Base-by-base conservation (phyloP, 2,888 invertebrate genomes). In the Metopia argyrocephala region DNA sequence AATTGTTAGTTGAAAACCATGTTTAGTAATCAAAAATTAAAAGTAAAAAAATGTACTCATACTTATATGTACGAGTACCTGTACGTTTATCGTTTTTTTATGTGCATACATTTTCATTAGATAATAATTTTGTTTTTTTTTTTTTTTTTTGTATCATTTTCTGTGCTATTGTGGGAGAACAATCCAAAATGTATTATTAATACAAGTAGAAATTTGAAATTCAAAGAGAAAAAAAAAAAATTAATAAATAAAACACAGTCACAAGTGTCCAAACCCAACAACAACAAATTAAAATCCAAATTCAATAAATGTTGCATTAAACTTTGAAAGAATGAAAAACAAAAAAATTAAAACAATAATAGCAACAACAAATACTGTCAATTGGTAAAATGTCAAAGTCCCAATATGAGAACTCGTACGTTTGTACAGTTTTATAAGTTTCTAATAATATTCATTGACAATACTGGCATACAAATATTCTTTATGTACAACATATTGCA, bases 311-410 rank as follows among this genome's bases (percentile, higher is more conserved):
- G 64, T 73, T 73, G 46, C 23, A 66, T 74, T 64, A 79, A 75
- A 27, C 57, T 69, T 70, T 59, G 57, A 69, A 50, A 79, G 46
- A 65, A 78, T 66, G 52, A 57, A 64, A 21, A 7, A 25, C 12
- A 50, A 45, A 64, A 27, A 59, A 27, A 38, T 12, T 28, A 57
- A 18, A 28, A 57, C n/a, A 15, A 57, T n/a, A 28, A 57, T 18
- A 15, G 38, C 38, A 38, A 15, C 38, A 38, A 15, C 9, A 71
- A 52, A 78, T 62, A 61, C 69, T 81, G 81, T 78, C 81, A 81
- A 81, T 81, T 78, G 81, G 74, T 65, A 81, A 81, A 81, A 81
- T 81, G 81, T 81, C 78, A 81, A 78, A 81, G 74, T 73, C 78
- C 65, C 74, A 65, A 66, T 81, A 74, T 65, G 48, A 74, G 31